Evolutionary conservation across 2,888 invertebrate genomes (phyloP), one percentile per base, ranked within the genome.

Genomic region (Allophyes oxyacanthae): DNA sequence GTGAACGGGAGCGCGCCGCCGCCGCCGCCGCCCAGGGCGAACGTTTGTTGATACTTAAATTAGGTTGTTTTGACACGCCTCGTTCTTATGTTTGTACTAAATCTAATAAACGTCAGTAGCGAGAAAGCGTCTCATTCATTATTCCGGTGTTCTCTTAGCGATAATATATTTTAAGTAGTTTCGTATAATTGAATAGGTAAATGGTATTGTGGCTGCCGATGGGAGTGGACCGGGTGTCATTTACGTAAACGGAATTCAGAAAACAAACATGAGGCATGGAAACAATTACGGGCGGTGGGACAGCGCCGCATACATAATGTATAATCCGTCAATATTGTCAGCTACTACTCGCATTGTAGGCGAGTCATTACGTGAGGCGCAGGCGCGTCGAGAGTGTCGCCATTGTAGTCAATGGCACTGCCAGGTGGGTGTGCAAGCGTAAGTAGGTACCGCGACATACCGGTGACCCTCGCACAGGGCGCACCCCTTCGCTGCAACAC

Each of bases 31-130:
- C 93, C 93, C 92, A 92, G 85, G 91, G 91, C 91, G 92, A 92
- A 79, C 91, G 91, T 92, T 94, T 94, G 94, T 94, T 93, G 92
- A 94, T 94, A 94, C 94, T 93, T 93, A 93, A 94, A 94, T 93
- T 93, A 92, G 92, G 89, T 90, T 92, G 92, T 92, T 93, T 92
- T 93, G 94, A 93, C 93, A 92, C 92, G 92, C 90, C 92, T 92
- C 87, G 91, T 90, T 91, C 91, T 91, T 89, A 90, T 92, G 92
- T 91, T 92, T 90, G 88, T 89, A 91, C 88, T 92, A 92, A 92
- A 93, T 93, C 91, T 92, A 92, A 93, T 92, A 92, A 92, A 91
- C 84, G 90, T 92, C 91, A 82, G 85, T 84, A 84, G 86, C 82
- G 77, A 82, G 87, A 84, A 83, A 83, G 84, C 78, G 77, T 80